Base-by-base conservation (phyloP, 2,888 invertebrate genomes). In the Brenthis daphne region DNA sequence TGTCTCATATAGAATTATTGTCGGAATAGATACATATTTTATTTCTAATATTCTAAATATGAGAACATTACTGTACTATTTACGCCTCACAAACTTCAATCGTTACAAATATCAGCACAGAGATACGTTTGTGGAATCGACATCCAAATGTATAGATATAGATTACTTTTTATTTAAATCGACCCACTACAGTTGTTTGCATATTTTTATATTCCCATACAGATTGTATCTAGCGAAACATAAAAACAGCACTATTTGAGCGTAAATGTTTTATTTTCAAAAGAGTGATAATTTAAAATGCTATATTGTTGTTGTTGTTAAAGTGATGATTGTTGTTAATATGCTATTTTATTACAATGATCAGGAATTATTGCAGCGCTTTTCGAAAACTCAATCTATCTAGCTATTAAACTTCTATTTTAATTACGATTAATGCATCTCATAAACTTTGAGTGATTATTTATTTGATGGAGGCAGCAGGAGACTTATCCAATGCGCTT, bases 371-470 rank as follows among this genome's bases (percentile, higher is more conserved):
- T 50, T 5, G 29, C 3, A 33, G 29, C 33, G 63, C 63, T 53
- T 53, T 51, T 63, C 51, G 14, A 53, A 63, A 63, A 53, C 20
- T 53, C 53, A 63, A 43, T 63, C 63, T 37, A n/a, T 53, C 51
- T 53, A 1, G 4, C 43, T 14, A 53, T 37, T 43, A 37, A 53
- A 37, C 37, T 33, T 53, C 63, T n/a, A 53, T 53, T 53, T 63
- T 63, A 63, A 63, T 63, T 53, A 20, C 13, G 51, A 63, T 37
- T 63, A 53, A 63, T 53, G 53, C 51, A 63, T 63, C 63, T 53
- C 54, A 63, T 63, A 43, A 54, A 54, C 53, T 43, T 14, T 20
- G 37, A 54, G 63, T 20, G 24, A 37, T 54, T 14, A 53, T 53
- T 63, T 43, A 63, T 53, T 20, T 29, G 3, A 29, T 53, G 53